These are phyloP conservation scores for Hedychridium roseum DNA, from an alignment of 2,888 invertebrate species.

Conservation along the genomic window DNA sequence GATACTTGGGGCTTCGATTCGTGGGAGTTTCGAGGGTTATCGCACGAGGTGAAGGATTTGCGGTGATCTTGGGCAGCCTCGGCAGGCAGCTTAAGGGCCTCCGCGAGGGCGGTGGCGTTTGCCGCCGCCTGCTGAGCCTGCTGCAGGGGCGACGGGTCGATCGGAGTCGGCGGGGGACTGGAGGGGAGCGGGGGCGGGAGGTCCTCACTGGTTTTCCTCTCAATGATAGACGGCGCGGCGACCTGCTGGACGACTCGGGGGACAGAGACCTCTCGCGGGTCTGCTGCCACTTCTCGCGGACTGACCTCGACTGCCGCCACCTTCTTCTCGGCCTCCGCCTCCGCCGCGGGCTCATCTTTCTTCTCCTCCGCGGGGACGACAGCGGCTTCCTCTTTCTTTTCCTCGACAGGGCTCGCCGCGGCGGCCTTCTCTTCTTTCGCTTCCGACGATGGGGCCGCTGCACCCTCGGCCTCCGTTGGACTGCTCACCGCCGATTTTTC, in stretches of 20 bases:
- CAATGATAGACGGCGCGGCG: slow-evolving; percentile 61
- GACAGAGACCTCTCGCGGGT: slow-evolving; percentile 49
- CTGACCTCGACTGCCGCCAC: slow-evolving; percentile 63
- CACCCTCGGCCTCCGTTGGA: slow-evolving; percentile 47
- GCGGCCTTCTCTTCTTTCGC: slow-evolving; percentile 31
- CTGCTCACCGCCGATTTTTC: slow-evolving; percentile 54
- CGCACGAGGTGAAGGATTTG: too few relatives aligned
- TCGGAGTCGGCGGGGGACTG: slow-evolving; percentile 61
- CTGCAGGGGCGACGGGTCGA: slow-evolving; percentile 61
- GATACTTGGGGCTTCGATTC: slow-evolving; percentile 1
- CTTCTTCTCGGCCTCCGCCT: slow-evolving; percentile 50
- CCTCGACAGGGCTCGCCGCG: slow-evolving; percentile 29
- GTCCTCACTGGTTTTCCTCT: slow-evolving; percentile 63
- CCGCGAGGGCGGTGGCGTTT: slow-evolving; percentile 54
- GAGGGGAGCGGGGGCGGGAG: slow-evolving; percentile 57
- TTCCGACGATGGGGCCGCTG: slow-evolving; percentile 17
- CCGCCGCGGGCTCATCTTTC: slow-evolving; percentile 42
- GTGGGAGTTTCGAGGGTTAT: too few relatives aligned
- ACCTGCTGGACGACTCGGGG: slow-evolving; percentile 52
- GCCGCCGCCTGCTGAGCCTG: slow-evolving; percentile 56
- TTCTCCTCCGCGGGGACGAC: slow-evolving; percentile 49
- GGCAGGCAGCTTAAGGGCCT: slow-evolving; percentile 56
- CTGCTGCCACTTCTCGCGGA: slow-evolving; percentile 45
- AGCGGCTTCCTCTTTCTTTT: slow-evolving; percentile 54
- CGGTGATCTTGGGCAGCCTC: slow-evolving; percentile 43